These are phyloP conservation scores for Rhamphomyia laevipes DNA, from an alignment of 2,888 invertebrate species.

Conservation along the genomic window DNA sequence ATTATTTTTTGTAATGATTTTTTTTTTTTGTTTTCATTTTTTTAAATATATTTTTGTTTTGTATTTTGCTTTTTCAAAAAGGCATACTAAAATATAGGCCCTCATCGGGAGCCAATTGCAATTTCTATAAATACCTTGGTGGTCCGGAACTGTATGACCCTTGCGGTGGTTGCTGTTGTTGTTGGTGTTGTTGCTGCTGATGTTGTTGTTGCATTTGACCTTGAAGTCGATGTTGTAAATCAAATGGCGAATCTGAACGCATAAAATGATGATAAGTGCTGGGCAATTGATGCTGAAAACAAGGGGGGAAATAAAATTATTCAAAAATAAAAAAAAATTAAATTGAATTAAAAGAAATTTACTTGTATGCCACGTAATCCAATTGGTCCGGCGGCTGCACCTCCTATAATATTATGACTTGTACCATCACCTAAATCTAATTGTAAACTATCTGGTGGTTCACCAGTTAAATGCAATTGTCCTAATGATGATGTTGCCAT, in stretches of 20 bases:
- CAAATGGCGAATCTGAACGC: constrained; percentile 36
- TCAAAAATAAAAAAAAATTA: neutral
- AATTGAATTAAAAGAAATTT: constrained; percentile 7
- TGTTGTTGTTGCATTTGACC: constrained; percentile 27
- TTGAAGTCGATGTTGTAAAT: constrained; percentile 32
- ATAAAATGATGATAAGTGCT: constrained; percentile 35
- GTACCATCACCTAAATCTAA: constrained; percentile 65
- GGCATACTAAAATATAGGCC: constrained; percentile 37
- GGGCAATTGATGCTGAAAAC: constrained; percentile 31
- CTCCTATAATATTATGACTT: constrained; percentile 43
- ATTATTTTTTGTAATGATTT: too few species aligned
- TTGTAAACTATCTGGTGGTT: constrained; percentile 47
- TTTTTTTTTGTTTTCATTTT: constrained; percentile 12
- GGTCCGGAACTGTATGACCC: constrained; percentile 36
- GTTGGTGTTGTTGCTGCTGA: constrained; percentile 31
- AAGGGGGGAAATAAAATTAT: neutral
- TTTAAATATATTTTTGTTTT: constrained; percentile 15
- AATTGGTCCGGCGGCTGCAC: constrained; percentile 28
- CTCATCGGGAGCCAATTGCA: constrained; percentile 36
- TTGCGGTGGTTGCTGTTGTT: constrained; percentile 28
- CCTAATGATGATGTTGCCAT: constrained; percentile 73
- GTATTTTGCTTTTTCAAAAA: constrained; percentile 26
- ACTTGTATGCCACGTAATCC: constrained; percentile 34
- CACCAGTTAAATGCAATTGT: constrained; percentile 47
- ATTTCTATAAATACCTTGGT: constrained; percentile 39